Percentiles rank a stretch among this genome's conserved stretches.
Conservation (phyloP, 2,888 invertebrate species). For the Vandiemenella viatica region DNA sequence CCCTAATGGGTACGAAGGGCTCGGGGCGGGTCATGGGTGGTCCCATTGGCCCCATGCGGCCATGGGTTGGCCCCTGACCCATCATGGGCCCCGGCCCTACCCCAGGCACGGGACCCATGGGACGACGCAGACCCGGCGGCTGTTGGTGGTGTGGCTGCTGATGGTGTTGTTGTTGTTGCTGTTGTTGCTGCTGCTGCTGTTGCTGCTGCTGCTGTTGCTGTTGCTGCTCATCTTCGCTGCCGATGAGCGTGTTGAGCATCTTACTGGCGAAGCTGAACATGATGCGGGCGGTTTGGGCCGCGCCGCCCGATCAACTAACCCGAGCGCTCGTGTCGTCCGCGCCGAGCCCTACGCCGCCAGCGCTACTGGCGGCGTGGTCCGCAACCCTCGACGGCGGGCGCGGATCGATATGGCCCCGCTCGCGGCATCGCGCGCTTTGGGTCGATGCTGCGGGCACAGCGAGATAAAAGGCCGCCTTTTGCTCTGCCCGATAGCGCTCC, state of each 20-base stretch:
- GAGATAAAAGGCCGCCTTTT: no score
- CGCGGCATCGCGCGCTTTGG: no score
- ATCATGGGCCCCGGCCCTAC: slow-evolving; percentile 14
- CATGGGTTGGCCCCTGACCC: no score
- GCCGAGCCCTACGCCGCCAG: no score
- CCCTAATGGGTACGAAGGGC: background rate
- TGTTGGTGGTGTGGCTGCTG: slow-evolving; percentile 15
- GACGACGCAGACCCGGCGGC: slow-evolving; percentile 11
- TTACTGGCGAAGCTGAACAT: slow-evolving; percentile 33
- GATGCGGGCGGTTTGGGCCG: slow-evolving; percentile 10
- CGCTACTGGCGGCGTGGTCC: no score
- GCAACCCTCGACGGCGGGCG: no score
- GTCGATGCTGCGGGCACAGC: no score
- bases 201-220: slow-evolving; percentile 19
- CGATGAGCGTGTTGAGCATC: slow-evolving; percentile 31
- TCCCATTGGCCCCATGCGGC: no score
- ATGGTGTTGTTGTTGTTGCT: slow-evolving; percentile 11
- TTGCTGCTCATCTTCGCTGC: slow-evolving; percentile 24
- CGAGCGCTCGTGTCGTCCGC: no score
- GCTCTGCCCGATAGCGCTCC: no score
- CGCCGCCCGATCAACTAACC: background rate
- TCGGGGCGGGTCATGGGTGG: background rate
- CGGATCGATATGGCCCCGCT: no score
- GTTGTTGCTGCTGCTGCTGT: slow-evolving; percentile 16
- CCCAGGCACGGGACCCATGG: slow-evolving; percentile 3